Percentiles rank a stretch among this genome's conserved stretches.
Conservation (phyloP, 2,113 vertebrate species). For the Lepus timidus region DNA sequence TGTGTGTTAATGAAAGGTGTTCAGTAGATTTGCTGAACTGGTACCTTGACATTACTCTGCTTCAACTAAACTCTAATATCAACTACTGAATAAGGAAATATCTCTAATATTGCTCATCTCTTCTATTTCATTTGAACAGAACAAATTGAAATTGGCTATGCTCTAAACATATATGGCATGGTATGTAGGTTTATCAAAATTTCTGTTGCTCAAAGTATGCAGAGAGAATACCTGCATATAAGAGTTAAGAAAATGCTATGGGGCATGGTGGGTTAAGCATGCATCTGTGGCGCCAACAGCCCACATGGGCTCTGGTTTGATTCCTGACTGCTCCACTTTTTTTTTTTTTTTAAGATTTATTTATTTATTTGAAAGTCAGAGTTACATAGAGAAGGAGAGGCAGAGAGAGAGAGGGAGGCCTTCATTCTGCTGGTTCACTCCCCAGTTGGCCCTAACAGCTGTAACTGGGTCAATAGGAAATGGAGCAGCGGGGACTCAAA, state of each 20-base stretch:
- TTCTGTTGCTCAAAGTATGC: neutral
- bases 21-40: neutral
- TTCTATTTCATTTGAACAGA: constrained; percentile 14
- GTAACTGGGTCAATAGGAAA: too few species aligned
- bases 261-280: too few species aligned
- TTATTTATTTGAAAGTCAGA: too few species aligned
- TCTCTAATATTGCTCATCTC: neutral
- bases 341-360: too few species aligned
- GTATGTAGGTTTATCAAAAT: neutral
- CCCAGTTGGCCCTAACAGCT: too few species aligned
- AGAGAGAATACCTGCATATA: neutral
- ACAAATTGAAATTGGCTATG: constrained; percentile 4
- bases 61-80: neutral
- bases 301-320: too few species aligned
- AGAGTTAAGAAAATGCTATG: constrained; percentile 9
- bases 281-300: too few species aligned
- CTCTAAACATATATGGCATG: neutral
- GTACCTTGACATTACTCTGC: neutral
- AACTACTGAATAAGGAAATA: constrained; percentile 4
- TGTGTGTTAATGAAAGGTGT: neutral
- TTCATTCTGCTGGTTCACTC: too few species aligned
- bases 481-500: too few species aligned
- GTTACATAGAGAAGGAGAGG: too few species aligned
- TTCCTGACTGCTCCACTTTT: too few species aligned
- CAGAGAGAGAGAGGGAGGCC: too few species aligned